Evolutionary conservation across 1,140 invertebrate species (phyloP).

Genomic region (Drosophila yakuba): DNA sequence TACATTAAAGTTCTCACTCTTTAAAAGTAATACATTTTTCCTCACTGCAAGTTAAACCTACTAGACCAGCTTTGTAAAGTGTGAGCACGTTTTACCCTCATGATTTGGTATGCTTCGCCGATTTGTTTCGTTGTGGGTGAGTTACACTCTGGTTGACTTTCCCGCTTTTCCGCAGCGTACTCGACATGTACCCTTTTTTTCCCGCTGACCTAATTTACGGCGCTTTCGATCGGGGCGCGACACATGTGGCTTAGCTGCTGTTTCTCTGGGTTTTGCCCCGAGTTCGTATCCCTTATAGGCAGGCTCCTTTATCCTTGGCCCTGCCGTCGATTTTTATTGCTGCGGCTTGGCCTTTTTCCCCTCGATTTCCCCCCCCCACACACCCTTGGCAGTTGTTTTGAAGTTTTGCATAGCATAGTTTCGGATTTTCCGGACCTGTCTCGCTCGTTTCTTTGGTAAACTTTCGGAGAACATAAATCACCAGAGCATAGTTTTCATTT

Average conservation of each 20-base stretch:
- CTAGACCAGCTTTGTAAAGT: constrained; percentile 7
- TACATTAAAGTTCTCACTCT: no score
- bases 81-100: constrained; percentile 67
- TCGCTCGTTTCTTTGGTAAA: constrained; percentile 36
- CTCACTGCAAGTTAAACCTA: constrained; percentile 11
- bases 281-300: constrained; percentile 39
- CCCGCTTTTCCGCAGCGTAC: constrained; percentile 13
- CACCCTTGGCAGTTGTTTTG: constrained; percentile 51
- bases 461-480: constrained; percentile 70
- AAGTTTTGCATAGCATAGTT: constrained; percentile 75
- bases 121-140: constrained; percentile 64
- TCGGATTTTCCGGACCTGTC: constrained; percentile 32
- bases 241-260: constrained; percentile 63
- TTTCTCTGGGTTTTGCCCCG: constrained; percentile 19
- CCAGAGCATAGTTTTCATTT: constrained; percentile 56
- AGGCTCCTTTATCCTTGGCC: constrained; percentile 52
- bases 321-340: constrained; percentile 65
- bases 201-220: constrained; percentile 77
- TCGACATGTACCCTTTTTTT: constrained; percentile 18
- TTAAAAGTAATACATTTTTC: background rate
- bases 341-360: constrained; percentile 53
- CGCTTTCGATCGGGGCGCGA: constrained; percentile 71
- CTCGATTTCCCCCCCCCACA: background rate
- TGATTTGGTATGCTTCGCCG: constrained; percentile 65
- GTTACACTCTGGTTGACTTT: constrained; percentile 40